phyloP scores from a whole-genome alignment of 2,888 invertebrate genomes.

The Prenolepis imparis region DNA sequence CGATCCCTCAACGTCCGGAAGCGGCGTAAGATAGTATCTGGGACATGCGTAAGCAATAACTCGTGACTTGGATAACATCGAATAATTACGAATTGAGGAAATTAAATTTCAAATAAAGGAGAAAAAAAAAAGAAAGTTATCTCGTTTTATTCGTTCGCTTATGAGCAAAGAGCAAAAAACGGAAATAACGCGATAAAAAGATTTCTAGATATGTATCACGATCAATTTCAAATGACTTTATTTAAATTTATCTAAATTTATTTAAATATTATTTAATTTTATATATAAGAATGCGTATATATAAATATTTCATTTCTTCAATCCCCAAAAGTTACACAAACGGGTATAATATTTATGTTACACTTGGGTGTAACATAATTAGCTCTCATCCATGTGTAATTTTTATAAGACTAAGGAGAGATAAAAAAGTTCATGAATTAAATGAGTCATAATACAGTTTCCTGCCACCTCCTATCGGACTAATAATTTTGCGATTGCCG shows the following conservation, averaged over 20 bases:
- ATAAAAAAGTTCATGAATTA: constrained; percentile 11
- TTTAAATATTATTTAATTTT: neutral
- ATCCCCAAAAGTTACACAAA: neutral
- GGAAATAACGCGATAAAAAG: neutral
- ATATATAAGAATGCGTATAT: neutral
- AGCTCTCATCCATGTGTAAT: neutral
- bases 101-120: constrained; percentile 60
- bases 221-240: neutral
- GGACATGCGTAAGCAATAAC: neutral
- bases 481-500: constrained; percentile 82
- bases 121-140: constrained; percentile 32
- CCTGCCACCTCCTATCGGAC: constrained; percentile 68
- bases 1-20: constrained; percentile 3
- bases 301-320: neutral
- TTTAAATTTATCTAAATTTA: too few relatives aligned
- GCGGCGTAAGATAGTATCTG: neutral
- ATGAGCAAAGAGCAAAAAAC: neutral
- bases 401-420: neutral
- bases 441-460: constrained; percentile 56
- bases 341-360: neutral
- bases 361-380: neutral
- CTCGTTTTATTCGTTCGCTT: neutral
- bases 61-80: neutral
- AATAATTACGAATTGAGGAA: constrained; percentile 44
- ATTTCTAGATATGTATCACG: neutral